Base-by-base conservation (phyloP, 2,888 invertebrate species). In the Melinopterus prodromus region DNA sequence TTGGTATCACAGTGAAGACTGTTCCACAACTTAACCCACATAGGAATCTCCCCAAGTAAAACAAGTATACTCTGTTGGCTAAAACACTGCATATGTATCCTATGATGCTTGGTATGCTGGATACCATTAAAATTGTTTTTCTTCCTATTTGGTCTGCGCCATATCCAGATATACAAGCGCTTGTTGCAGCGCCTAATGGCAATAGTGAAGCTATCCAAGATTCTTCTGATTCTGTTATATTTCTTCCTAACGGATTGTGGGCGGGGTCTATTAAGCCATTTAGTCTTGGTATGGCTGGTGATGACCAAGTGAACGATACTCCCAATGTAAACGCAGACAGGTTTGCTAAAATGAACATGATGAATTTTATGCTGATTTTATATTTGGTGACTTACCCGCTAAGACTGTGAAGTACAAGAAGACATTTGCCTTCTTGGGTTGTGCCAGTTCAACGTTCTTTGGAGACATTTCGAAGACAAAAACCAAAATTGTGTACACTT, bases 121-220 rank as follows among this genome's bases (percentile, higher is more conserved):
- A 91, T 6, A 94, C 86, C 6, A 95, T 88, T 0, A 93, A 91
- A 90, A 91, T 91, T 77, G 78, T 80, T 89, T 94, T 95, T 16
- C 94, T 90, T 0, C 95, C 95, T 78, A 93, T 89, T 82, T 88
- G 92, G 71, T 94, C 92, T 0, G 93, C 92, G 3, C 92, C 87
- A 12, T 91, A 91, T 16, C 95, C 95, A 0, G 93, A 94, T 36
- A 92, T 85, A 86, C 94, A 93, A 0, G 95, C 94, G 6, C 94
- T 93, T 71, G 93, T 86, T 76, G 93, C 89, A 12, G 83, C 82
- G 53, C 95, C 95, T 76, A 95, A 86, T 0, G 95, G 92, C 69
- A 95, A 90, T 37, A 95, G 88, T 0, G 94, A 94, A 0, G 93
- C 93, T 80, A 96, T 92, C 95, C 95, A 95, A 2, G 94, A 93